These are phyloP conservation scores for Callocephalon fimbriatum DNA, from an alignment of 2,113 vertebrate species.

Conservation along the genomic window DNA sequence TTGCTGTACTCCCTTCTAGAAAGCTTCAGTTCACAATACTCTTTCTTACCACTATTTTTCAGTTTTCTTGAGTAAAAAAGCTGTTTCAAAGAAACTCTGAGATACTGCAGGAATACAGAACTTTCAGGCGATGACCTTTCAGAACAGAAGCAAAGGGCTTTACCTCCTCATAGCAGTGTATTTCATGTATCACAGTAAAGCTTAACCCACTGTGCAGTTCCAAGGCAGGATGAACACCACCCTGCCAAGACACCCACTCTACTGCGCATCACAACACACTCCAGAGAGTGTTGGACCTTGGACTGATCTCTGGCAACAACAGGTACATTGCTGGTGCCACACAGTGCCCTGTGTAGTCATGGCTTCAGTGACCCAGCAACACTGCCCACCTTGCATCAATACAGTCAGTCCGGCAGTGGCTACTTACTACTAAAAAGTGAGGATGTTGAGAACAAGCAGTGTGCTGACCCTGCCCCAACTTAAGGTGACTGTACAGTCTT, in stretches of 20 bases:
- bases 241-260: fast-evolving
- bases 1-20: slow-evolving; percentile 7
- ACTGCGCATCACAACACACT: not conserved
- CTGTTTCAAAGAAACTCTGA: not conserved
- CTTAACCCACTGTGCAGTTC: not conserved
- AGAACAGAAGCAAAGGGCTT: not conserved
- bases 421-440: not conserved
- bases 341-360: not conserved
- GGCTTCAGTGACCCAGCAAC: not conserved
- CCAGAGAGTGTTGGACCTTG: not conserved
- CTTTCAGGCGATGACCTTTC: not conserved
- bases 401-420: not conserved
- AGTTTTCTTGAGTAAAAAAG: not conserved
- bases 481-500: not conserved
- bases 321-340: not conserved
- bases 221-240: not conserved
- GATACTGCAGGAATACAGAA: not conserved
- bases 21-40: not conserved
- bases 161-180: not conserved
- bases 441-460: not conserved
- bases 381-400: not conserved
- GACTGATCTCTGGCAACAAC: not conserved
- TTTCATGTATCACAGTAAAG: not conserved
- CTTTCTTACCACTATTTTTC: not conserved
- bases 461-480: not conserved